Conservation (phyloP, 2,888 invertebrate species). For the Steinernema hermaphroditum region DNA sequence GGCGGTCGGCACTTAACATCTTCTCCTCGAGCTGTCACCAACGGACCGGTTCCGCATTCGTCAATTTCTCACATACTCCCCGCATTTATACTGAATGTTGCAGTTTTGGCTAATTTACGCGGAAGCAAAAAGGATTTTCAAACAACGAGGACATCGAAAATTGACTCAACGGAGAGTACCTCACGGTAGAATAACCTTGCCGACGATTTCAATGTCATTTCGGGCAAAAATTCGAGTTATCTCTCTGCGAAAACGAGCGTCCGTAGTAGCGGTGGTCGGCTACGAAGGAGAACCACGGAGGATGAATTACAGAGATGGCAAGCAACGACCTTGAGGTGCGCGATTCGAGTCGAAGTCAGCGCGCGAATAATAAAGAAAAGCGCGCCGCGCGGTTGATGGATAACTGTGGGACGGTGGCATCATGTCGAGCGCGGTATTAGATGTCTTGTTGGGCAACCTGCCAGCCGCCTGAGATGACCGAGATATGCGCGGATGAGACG, state of each 20-base stretch:
- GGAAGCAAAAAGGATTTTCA: background rate
- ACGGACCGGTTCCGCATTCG: constrained; percentile 15
- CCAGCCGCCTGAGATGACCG: constrained; percentile 22
- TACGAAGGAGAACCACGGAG: background rate
- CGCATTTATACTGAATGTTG: background rate
- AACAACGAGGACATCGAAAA: background rate
- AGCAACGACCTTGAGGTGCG: constrained; percentile 8
- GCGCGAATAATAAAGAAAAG: constrained; percentile 17
- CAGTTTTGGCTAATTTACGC: background rate
- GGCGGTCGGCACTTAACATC: background rate
- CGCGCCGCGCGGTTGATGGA: constrained; percentile 16
- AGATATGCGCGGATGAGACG: background rate
- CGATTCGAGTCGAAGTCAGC: constrained; percentile 8
- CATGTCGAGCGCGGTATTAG: background rate
- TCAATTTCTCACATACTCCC: background rate
- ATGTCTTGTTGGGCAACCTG: constrained; percentile 19
- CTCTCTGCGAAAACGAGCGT: background rate
- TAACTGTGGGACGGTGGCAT: constrained; percentile 21
- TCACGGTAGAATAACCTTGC: background rate
- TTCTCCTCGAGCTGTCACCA: constrained; percentile 7
- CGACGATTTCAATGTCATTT: constrained; percentile 7
- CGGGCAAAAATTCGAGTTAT: constrained; percentile 1
- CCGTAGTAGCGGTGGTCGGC: background rate
- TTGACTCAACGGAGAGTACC: background rate
- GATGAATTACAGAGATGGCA: constrained; percentile 4